phyloP scores from a whole-genome alignment of 2,888 invertebrate species.

The Resseliella maxima region DNA sequence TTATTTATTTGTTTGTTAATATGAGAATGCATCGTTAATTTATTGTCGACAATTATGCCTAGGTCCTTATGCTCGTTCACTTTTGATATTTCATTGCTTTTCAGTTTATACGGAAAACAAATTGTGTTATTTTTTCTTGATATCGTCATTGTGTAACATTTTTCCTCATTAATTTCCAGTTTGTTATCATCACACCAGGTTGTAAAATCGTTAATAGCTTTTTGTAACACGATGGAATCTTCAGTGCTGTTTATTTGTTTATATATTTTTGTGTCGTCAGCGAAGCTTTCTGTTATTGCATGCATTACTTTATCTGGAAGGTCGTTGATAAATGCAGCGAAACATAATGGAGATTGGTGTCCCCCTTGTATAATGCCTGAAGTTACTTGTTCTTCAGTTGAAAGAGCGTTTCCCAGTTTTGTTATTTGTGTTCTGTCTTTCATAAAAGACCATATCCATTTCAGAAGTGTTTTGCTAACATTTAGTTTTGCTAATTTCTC shows the following conservation, averaged over 20 bases:
- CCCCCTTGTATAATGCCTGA: constrained; percentile 10
- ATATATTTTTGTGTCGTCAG: background rate
- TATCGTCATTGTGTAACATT: background rate
- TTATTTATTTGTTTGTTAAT: background rate
- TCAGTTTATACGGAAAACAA: background rate
- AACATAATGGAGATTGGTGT: background rate
- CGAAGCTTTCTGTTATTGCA: background rate
- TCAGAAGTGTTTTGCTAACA: background rate
- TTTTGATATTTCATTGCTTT: background rate
- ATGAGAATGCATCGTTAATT: background rate
- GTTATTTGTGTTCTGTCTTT: background rate
- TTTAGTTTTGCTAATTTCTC: background rate
- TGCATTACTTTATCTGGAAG: background rate
- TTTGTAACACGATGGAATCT: background rate
- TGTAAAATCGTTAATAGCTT: background rate
- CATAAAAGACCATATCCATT: background rate
- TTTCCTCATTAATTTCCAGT: background rate
- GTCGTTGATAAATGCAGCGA: background rate
- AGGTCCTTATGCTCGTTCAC: background rate
- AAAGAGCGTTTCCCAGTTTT: background rate
- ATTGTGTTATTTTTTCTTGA: background rate
- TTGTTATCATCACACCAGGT: background rate
- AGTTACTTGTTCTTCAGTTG: background rate
- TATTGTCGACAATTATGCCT: background rate
- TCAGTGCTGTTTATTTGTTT: background rate